These are phyloP conservation scores for Labia minor DNA, from an alignment of 2,888 invertebrate genomes.

Conservation along the genomic window DNA sequence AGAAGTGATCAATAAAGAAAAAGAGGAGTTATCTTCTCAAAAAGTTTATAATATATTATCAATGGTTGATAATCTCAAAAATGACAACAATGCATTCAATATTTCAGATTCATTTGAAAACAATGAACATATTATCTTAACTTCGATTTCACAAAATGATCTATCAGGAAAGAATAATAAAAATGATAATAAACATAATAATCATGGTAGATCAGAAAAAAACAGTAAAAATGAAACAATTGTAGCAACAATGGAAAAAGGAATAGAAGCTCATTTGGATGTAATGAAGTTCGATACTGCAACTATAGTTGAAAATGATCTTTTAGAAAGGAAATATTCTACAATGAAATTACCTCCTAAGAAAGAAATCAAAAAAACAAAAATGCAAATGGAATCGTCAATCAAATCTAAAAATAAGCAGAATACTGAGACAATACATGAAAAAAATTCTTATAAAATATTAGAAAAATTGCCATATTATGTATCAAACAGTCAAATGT, in stretches of 20 bases:
- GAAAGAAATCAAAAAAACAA: not conserved
- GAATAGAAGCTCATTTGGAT: not conserved
- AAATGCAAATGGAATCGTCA: not conserved
- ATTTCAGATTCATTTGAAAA: too few relatives aligned
- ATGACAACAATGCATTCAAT: too few relatives aligned
- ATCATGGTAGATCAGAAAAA: too few relatives aligned
- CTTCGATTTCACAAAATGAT: too few relatives aligned
- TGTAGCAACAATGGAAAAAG: not conserved
- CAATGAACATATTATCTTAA: too few relatives aligned
- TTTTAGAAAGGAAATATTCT: not conserved
- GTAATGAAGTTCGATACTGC: not conserved
- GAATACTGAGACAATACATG: not conserved
- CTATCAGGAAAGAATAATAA: too few relatives aligned
- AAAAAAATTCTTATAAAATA: not conserved
- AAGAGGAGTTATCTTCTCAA: not conserved
- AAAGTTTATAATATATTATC: not conserved
- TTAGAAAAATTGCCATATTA: not conserved
- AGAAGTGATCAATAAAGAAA: not conserved
- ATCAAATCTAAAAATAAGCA: not conserved
- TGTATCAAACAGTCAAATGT: not conserved
- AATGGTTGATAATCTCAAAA: not conserved
- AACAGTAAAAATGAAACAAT: not conserved
- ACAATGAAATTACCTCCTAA: not conserved
- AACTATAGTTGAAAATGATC: not conserved
- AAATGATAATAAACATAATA: too few relatives aligned